Evolutionary conservation across 2,888 invertebrate genomes (phyloP), one percentile per base, ranked within the genome.

Genomic region (Erynnis tages): DNA sequence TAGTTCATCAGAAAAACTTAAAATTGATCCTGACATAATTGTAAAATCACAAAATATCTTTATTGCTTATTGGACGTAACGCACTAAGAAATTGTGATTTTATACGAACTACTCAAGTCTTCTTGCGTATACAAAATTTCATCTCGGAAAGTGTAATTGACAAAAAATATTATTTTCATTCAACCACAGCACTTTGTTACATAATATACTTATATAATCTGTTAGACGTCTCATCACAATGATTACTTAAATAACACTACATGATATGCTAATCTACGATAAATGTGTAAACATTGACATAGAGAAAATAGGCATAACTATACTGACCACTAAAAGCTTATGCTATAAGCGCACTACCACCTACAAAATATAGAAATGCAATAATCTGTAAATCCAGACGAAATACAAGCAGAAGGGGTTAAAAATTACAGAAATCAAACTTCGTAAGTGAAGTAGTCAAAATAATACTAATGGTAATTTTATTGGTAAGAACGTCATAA

Each of bases 271-370:
- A 52, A n/a, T 32, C 17, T 44, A 37, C 11, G 29, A 44, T 44
- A 30, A 14, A 50, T 5, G 41, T 43, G 50, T 50, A 50, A 19
- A 52, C 37, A 35, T 37, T 44, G 25, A 52, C 50, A 29, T 52
- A 52, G 44, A 44, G 35, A 44, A 52, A 37, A 52, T 44, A 52
- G 21, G 52, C 35, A 44, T 37, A 17, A 43, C 27, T 43, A 34
- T 52, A 44, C 44, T 44, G 35, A 43, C 40, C 49, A 45, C 32
- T 7, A 30, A 29, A 44, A 52, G 44, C 27, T 34, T 37, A 47
- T 30, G 29, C 44, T 30, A 46, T 40, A 53, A 56, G 53, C 43
- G 49, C 48, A 53, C 56, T 56, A 53, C 35, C 38, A 38, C 23
- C 45, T 46, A 46, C 34, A 34, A 35, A 2, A 35, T 45, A 21